phyloP scores from a whole-genome alignment of 2,888 invertebrate genomes.

The Pheosia gnoma region DNA sequence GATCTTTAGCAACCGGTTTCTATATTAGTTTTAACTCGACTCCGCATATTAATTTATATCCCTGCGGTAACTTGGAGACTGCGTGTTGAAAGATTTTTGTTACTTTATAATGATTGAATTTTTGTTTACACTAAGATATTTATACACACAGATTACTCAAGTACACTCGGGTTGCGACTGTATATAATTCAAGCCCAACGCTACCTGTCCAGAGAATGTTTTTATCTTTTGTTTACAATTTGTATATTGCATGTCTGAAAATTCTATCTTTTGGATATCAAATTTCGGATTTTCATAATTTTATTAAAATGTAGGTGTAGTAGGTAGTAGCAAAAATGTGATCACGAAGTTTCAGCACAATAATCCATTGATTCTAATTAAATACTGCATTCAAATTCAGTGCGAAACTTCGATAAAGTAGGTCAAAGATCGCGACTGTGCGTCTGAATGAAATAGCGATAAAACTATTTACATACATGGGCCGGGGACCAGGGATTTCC shows the following conservation, averaged over 20 bases:
- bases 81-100: background rate
- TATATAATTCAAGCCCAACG: too few relatives aligned
- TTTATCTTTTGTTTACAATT: too few relatives aligned
- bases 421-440: slow-evolving; percentile 2
- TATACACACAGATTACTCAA: too few relatives aligned
- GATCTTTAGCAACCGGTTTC: slow-evolving; percentile 34
- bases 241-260: too few relatives aligned
- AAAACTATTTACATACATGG: background rate
- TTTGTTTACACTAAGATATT: background rate
- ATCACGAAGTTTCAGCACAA: background rate
- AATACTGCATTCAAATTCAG: slow-evolving; percentile 4
- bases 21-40: slow-evolving; percentile 22
- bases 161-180: too few relatives aligned
- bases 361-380: background rate
- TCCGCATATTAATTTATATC: slow-evolving; percentile 10
- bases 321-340: background rate
- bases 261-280: too few relatives aligned
- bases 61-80: background rate
- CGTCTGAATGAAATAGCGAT: background rate
- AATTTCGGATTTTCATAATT: too few relatives aligned
- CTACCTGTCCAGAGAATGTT: too few relatives aligned
- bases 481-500: background rate
- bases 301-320: too few relatives aligned
- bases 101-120: background rate
- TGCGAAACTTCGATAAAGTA: slow-evolving; percentile 1